Percentiles rank a stretch among this genome's conserved stretches.
Evolutionary conservation across 1,140 invertebrate species (phyloP).

Genomic region (Monochamus saltuarius): DNA sequence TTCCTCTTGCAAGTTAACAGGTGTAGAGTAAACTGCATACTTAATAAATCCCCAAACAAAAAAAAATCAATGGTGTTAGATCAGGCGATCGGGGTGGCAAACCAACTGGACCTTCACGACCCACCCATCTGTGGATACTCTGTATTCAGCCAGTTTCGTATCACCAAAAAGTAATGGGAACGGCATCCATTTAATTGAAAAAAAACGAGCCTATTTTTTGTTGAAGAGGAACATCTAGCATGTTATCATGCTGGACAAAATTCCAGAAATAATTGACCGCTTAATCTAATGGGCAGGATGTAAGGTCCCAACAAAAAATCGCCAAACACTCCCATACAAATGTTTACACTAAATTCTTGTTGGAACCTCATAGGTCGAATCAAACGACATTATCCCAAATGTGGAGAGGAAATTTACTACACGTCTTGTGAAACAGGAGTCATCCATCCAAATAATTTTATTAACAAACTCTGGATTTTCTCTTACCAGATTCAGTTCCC

Average conservation of each 20-base stretch:
- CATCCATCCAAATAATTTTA: background rate
- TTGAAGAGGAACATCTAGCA: constrained; percentile 7
- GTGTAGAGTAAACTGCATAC: constrained; percentile 36
- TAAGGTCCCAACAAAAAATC: constrained; percentile 2
- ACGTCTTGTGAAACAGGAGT: constrained; percentile 3
- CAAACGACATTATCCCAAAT: background rate
- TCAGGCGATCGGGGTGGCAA: too few relatives aligned
- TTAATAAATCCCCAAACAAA: constrained; percentile 51
- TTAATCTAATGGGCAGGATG: background rate
- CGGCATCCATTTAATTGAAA: too few relatives aligned
- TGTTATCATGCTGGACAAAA: constrained; percentile 8
- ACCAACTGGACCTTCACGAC: too few relatives aligned
- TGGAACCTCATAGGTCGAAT: background rate
- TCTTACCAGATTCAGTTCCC: background rate
- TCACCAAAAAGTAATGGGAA: too few relatives aligned
- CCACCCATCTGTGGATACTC: too few relatives aligned
- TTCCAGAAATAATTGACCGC: constrained; percentile 7
- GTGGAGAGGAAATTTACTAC: background rate
- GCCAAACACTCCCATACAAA: constrained; percentile 12
- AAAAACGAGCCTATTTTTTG: background rate
- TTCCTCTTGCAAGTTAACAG: too few relatives aligned
- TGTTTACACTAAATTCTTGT: constrained; percentile 9
- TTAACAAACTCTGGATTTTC: background rate
- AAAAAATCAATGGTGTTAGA: constrained; percentile 50
- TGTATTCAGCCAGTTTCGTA: too few relatives aligned